Base-by-base conservation (phyloP, 1,140 invertebrate species). In the Drosophila yakuba region DNA sequence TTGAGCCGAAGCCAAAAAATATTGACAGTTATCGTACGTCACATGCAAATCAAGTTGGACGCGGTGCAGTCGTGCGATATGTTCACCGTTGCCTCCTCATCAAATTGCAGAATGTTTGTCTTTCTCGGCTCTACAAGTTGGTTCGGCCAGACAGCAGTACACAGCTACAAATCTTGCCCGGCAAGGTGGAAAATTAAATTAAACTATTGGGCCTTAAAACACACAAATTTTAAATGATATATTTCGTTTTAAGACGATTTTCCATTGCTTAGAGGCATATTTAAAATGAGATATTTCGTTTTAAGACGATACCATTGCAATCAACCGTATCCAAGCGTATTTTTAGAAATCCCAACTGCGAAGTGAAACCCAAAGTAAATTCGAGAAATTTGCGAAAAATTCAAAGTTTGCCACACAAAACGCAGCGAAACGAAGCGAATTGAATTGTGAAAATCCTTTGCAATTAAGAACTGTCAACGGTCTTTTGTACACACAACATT, bases 381-480 rank as follows among this genome's bases (percentile, higher is more conserved):
- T 66, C 61, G 48, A 36, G 38, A 67, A 52, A 36, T 35, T 36
- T 35, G 28, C 11, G 28, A 43, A 41, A 64, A 48, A 39, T 36
- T 14, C 23, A 64, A 8, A 48, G 15, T 50, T 63, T 45, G 59
- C 59, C 63, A 66, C 48, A 63, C 12, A 25, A 63, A 67, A 64
- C 12, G 32, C 44, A 20, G 15, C 20, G 44, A 45, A 17, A 45
- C n/a, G 10, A 45, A 47, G 20, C 36, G 54, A 72, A 56, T 58
- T 51, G 44, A 57, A 69, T 55, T 56, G 56, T 36, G 44, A 77
- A 82, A 71, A 84, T 89, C 84, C 77, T 62, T 84, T 78, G 73
- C 85, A 89, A 90, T 89, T 90, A 89, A 89, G 84, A 74, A 78
- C 81, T 89, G 86, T 90, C 84, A 85, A 74, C 83, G 72, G 84